Base-by-base conservation (phyloP, 2,113 vertebrate species). In the Parotia lawesii region DNA sequence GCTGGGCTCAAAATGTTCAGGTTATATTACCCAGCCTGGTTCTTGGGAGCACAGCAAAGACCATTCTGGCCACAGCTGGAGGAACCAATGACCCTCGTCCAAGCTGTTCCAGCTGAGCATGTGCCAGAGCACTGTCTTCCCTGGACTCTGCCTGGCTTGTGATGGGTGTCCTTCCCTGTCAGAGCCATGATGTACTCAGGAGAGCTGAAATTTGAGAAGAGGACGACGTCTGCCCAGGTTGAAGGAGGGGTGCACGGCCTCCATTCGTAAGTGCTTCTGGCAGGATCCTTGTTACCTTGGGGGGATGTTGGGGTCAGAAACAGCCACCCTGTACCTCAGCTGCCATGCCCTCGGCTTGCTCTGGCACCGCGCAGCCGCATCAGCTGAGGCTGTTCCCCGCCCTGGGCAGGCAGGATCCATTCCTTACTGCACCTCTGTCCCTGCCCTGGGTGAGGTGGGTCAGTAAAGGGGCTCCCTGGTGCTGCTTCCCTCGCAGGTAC, bases 101-200 rank as follows among this genome's bases (percentile, higher is more conserved):
- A 44, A 58, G 66, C 42, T 28, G 40, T 45, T 61, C 51, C 48
- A 70, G 70, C 37, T 23, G 28, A 38, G 5, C 2, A 1, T 11
- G 15, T 60, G 21, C 47, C 62, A 71, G 53, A 48, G 28, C 33
- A 3, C 28, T 15, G 24, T 62, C 10, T 60, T 45, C 20, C 33
- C 40, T 56, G 44, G 24, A 11, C 47, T 65, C 33, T 58, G 35
- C 27, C 65, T 57, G 62, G 33, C 33, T 13, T 3, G 12, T 93
- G 60, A 96, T 3, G 0, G 0, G 5, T 65, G 31, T 85, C 37
- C 87, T 81, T 87, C 25, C 85, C 29, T 23, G 40, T 28, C 96
- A 99, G 99, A 96, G 98, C 98, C 89, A 99, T 99, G 99, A 99
- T 99, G 99, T 99, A 99, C 88, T 99, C 98, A 0, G 99, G 99